phyloP scores from a whole-genome alignment of 2,113 vertebrate genomes.

The Rhinopomastus cyanomelas region DNA sequence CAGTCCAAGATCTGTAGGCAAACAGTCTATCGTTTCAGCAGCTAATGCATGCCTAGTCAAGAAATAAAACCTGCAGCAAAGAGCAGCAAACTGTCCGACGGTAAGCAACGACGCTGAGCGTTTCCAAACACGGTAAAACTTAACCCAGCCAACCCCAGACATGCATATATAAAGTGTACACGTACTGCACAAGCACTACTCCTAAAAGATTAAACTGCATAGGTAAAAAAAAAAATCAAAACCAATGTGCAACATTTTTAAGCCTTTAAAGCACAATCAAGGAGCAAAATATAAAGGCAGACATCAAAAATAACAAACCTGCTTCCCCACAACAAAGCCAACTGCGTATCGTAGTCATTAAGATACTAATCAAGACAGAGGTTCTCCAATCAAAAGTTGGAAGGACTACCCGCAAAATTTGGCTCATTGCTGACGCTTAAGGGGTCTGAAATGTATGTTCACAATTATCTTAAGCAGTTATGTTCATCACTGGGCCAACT shows the following conservation, averaged over 20 bases:
- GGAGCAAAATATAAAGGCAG: constrained; percentile 47
- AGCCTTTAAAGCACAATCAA: constrained; percentile 80
- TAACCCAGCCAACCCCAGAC: constrained; percentile 57
- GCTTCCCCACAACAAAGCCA: constrained; percentile 40
- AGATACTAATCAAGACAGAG: constrained; percentile 62
- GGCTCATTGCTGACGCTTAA: constrained; percentile 57
- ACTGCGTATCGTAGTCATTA: constrained; percentile 44
- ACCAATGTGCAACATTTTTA: constrained; percentile 83
- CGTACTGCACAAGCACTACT: constrained; percentile 72
- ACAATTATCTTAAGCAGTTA: constrained; percentile 43
- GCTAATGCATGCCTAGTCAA: constrained; percentile 22
- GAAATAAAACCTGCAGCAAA: constrained; percentile 54
- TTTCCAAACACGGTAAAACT: constrained; percentile 36
- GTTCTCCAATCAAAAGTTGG: constrained; percentile 65
- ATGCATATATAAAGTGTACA: constrained; percentile 77
- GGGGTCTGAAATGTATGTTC: constrained; percentile 48
- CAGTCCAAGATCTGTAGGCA: constrained; percentile 27
- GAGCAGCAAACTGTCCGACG: constrained; percentile 17
- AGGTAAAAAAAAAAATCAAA: constrained; percentile 81
- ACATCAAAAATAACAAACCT: constrained; percentile 37
- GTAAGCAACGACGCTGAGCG: constrained; percentile 68
- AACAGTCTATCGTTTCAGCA: constrained; percentile 11
- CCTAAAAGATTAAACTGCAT: constrained; percentile 80
- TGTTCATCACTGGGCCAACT: constrained; percentile 66
- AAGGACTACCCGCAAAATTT: constrained; percentile 62